phyloP scores from a whole-genome alignment of 2,797 vertebrate genomes.

The Anniella stebbinsi region DNA sequence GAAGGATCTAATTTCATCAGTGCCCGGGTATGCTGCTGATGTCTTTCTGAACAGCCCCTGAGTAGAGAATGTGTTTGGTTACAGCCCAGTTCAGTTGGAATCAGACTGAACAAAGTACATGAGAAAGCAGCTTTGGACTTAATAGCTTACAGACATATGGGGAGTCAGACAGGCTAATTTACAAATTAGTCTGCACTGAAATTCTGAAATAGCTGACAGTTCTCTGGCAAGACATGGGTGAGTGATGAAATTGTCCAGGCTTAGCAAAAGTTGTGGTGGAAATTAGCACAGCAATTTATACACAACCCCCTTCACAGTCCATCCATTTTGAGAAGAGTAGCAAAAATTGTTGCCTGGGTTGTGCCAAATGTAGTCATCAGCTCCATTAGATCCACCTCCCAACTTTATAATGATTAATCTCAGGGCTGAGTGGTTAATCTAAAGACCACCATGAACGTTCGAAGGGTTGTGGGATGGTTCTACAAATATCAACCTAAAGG shows the following conservation, averaged over 20 bases:
- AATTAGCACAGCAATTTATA: constrained; percentile 33
- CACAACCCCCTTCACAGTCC: constrained; percentile 42
- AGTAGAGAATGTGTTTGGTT: not conserved
- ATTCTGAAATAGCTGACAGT: constrained; percentile 36
- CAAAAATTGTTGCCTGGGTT: constrained; percentile 48
- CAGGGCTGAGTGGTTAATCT: constrained; percentile 37
- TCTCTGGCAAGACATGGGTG: constrained; percentile 27
- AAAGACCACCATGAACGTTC: constrained; percentile 23
- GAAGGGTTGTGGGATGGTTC: constrained; percentile 36
- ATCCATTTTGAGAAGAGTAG: constrained; percentile 39
- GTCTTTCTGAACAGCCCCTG: not conserved
- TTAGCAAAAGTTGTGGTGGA: constrained; percentile 32
- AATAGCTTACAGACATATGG: constrained; percentile 38
- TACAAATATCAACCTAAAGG: not conserved
- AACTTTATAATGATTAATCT: not conserved
- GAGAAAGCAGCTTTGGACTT: constrained; percentile 21
- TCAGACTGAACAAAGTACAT: not conserved
- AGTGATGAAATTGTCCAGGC: constrained; percentile 30
- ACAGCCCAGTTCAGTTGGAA: constrained; percentile 4
- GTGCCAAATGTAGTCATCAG: not conserved
- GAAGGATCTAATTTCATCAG: not conserved
- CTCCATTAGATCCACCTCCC: constrained; percentile 31
- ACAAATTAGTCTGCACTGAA: constrained; percentile 8
- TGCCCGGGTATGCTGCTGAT: not conserved
- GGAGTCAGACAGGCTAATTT: constrained; percentile 15